A percentile compares a stretch with the other conserved stretches of the same genome.
Evolutionary conservation across 2,888 invertebrate species (phyloP).

Genomic region (Anthophora plumipes): DNA sequence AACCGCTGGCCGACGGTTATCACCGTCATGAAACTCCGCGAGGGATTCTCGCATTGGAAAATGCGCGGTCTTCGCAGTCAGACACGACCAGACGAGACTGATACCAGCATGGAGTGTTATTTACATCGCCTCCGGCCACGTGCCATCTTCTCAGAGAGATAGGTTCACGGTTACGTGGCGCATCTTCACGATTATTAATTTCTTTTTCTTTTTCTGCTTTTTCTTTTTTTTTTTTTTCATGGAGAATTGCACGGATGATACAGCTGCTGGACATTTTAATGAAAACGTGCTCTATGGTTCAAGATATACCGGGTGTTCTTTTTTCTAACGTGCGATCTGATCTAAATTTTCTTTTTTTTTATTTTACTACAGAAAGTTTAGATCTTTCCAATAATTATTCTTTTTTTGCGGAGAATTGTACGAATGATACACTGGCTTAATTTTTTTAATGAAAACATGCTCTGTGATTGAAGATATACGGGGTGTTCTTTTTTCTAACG

Average conservation of each 20-base stretch:
- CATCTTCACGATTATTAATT: constrained; percentile 12
- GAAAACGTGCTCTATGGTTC: too few species aligned
- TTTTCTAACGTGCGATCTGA: too few species aligned
- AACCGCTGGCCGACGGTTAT: constrained; percentile 55
- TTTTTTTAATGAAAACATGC: too few species aligned
- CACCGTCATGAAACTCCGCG: constrained; percentile 27
- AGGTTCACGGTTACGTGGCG: background rate
- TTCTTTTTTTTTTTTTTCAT: background rate
- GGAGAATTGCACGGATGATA: background rate
- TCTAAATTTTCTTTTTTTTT: too few species aligned
- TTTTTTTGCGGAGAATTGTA: too few species aligned
- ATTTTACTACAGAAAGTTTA: too few species aligned
- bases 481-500: too few species aligned
- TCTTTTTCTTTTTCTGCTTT: too few species aligned
- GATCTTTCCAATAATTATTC: too few species aligned
- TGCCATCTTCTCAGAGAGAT: background rate
- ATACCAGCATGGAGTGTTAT: background rate
- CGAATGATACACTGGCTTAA: too few species aligned
- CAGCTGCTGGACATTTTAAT: background rate
- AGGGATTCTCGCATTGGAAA: constrained; percentile 45
- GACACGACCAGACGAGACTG: constrained; percentile 20
- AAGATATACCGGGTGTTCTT: too few species aligned
- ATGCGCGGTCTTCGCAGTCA: constrained; percentile 19
- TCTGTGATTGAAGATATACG: too few species aligned
- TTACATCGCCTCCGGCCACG: constrained; percentile 10